Evolutionary conservation across 2,797 vertebrate genomes (phyloP).

Genomic region (Anabacerthia variegaticeps): DNA sequence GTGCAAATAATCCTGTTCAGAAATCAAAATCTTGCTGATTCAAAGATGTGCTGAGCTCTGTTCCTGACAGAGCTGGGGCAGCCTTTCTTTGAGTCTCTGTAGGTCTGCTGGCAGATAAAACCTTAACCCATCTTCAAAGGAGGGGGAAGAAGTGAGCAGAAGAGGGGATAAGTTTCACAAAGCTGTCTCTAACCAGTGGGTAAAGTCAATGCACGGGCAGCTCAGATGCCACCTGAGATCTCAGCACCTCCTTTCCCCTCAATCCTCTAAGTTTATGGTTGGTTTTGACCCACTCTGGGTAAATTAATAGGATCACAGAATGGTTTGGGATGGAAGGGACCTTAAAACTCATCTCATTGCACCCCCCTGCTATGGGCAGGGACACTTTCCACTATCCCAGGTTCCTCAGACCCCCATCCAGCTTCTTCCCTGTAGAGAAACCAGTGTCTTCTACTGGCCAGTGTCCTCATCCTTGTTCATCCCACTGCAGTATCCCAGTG

Average conservation of each 20-base stretch:
- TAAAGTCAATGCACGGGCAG: not conserved
- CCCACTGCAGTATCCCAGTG: too few species aligned
- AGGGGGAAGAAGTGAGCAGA: not conserved
- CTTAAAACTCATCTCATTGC: accelerated
- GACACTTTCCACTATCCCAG: accelerated
- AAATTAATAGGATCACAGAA: not conserved
- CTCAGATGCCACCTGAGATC: not conserved
- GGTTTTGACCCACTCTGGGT: not conserved
- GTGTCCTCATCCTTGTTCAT: not conserved
- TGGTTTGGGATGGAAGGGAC: not conserved
- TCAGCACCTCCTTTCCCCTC: not conserved
- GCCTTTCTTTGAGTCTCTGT: not conserved
- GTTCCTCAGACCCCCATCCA: accelerated
- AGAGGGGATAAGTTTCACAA: not conserved
- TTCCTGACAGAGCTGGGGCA: not conserved
- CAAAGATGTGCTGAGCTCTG: not conserved
- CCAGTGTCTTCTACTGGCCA: not conserved
- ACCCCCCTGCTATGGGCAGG: not conserved
- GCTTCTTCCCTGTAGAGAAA: not conserved
- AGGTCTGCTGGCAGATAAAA: not conserved
- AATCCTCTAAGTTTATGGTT: not conserved
- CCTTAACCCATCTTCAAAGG: not conserved
- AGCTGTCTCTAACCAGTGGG: not conserved
- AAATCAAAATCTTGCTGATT: not conserved
- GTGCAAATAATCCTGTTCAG: not conserved